phyloP scores from a whole-genome alignment of 2,888 invertebrate species.

The Mellilla xanthometata region DNA sequence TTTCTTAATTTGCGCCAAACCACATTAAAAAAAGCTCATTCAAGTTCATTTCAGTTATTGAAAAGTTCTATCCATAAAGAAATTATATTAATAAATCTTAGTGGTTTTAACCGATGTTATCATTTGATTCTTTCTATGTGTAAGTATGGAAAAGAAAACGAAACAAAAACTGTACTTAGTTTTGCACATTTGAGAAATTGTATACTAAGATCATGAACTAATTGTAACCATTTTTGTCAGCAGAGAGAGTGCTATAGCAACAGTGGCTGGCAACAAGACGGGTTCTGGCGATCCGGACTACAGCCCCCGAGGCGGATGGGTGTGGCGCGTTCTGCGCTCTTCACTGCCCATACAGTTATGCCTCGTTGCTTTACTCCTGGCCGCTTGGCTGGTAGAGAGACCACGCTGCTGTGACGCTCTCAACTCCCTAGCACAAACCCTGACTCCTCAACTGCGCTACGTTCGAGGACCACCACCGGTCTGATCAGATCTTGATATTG shows the following conservation, averaged over 20 bases:
- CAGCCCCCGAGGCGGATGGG: conserved; percentile 82
- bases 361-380: conserved; percentile 87
- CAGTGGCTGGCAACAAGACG: conserved; percentile 71
- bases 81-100: too few species aligned
- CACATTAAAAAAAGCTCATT: too few species aligned
- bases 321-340: conserved; percentile 89
- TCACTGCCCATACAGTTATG: conserved; percentile 91
- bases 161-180: conserved; percentile 17
- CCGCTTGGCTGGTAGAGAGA: conserved; percentile 88
- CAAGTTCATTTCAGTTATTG: too few species aligned
- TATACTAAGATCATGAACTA: too few species aligned
- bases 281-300: conserved; percentile 82
- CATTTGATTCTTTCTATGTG: too few species aligned
- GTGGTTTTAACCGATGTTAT: too few species aligned
- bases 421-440: conserved; percentile 88
- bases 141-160: too few species aligned
- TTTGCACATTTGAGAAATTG: too few species aligned
- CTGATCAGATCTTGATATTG: conserved; percentile 58
- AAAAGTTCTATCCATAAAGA: too few species aligned
- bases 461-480: conserved; percentile 92
- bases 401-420: conserved; percentile 91
- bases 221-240: conserved; percentile 33
- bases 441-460: conserved; percentile 91
- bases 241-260: conserved; percentile 51
- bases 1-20: too few species aligned